Percentiles rank a stretch among this genome's conserved stretches.
These are phyloP conservation scores for Cataglyphis hispanica DNA, from an alignment of 1,140 invertebrate species.

Conservation along the genomic window DNA sequence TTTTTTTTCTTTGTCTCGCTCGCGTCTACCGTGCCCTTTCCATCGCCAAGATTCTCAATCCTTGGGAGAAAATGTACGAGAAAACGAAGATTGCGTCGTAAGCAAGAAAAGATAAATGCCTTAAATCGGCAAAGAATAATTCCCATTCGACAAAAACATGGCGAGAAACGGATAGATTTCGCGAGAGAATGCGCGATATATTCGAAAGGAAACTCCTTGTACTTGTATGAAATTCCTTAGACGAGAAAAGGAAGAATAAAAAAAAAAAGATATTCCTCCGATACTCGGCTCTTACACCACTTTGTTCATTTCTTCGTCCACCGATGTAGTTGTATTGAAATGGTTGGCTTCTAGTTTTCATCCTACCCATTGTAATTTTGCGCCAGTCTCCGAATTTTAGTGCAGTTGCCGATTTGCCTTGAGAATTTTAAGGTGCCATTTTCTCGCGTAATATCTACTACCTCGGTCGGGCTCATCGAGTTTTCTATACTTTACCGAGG, in stretches of 20 bases:
- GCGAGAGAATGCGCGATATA: slow-evolving; percentile 26
- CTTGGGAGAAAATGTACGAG: slow-evolving; percentile 44
- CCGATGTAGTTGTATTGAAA: neutral
- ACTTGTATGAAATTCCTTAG: slow-evolving; percentile 47
- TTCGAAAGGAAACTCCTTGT: slow-evolving; percentile 16
- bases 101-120: slow-evolving; percentile 49
- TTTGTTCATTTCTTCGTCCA: slow-evolving; percentile 22
- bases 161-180: slow-evolving; percentile 39
- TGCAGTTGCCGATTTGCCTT: slow-evolving; percentile 40
- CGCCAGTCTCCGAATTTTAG: slow-evolving; percentile 29
- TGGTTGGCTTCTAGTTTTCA: slow-evolving; percentile 45
- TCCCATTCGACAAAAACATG: slow-evolving; percentile 39
- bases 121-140: slow-evolving; percentile 51
- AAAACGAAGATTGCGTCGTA: slow-evolving; percentile 25
- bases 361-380: slow-evolving; percentile 24
- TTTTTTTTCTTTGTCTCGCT: neutral
- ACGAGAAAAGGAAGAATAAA: neutral
- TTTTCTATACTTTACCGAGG: slow-evolving; percentile 42
- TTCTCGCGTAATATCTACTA: slow-evolving; percentile 10
- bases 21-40: slow-evolving; percentile 12
- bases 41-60: slow-evolving; percentile 35
- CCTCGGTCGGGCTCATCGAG: slow-evolving; percentile 19
- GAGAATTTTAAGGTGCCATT: slow-evolving; percentile 43
- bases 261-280: slow-evolving; percentile 1
- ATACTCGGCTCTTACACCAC: neutral